Percentiles rank a stretch among this genome's conserved stretches.
These are phyloP conservation scores for Pseudococcus longispinus DNA, from an alignment of 2,888 invertebrate genomes.

Conservation along the genomic window DNA sequence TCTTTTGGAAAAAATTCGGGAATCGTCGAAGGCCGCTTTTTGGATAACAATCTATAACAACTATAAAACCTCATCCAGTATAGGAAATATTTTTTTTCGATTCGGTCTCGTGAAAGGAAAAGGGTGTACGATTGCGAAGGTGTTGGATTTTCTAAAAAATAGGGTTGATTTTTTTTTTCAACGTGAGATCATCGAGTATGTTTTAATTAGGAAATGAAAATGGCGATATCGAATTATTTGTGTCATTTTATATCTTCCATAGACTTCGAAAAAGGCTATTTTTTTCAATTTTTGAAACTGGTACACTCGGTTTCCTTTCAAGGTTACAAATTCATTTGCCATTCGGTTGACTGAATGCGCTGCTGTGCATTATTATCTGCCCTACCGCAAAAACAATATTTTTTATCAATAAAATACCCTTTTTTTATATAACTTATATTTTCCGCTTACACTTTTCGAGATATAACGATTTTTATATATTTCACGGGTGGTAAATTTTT, in stretches of 20 bases:
- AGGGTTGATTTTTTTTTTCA: not conserved
- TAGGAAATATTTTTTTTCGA: slow-evolving; percentile 30
- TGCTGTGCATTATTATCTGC: slow-evolving; percentile 50
- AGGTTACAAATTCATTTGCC: slow-evolving; percentile 19
- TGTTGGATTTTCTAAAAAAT: not conserved
- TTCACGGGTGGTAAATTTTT: slow-evolving; percentile 56
- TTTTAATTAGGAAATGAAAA: not conserved
- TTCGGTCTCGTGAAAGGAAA: slow-evolving; percentile 4
- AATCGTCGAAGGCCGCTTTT: slow-evolving; percentile 51
- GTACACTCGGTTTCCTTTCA: slow-evolving; percentile 12
- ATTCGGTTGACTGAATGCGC: slow-evolving; percentile 52
- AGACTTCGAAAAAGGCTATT: not conserved
- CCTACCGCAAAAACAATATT: slow-evolving; percentile 53
- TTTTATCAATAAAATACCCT: slow-evolving; percentile 57
- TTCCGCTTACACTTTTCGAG: slow-evolving; percentile 57
- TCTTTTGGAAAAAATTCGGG: slow-evolving; percentile 54
- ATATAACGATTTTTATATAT: slow-evolving; percentile 56
- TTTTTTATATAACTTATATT: slow-evolving; percentile 55
- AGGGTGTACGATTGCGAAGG: not conserved
- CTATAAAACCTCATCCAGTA: not conserved
- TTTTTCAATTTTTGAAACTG: not conserved
- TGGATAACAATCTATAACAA: slow-evolving; percentile 52
- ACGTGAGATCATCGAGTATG: not conserved
- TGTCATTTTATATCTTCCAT: not conserved
- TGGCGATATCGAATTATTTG: too few species aligned